A percentile compares a stretch with the other conserved stretches of the same genome.
Evolutionary conservation across 2,888 invertebrate species (phyloP).

Genomic region (Tipula helvola): DNA sequence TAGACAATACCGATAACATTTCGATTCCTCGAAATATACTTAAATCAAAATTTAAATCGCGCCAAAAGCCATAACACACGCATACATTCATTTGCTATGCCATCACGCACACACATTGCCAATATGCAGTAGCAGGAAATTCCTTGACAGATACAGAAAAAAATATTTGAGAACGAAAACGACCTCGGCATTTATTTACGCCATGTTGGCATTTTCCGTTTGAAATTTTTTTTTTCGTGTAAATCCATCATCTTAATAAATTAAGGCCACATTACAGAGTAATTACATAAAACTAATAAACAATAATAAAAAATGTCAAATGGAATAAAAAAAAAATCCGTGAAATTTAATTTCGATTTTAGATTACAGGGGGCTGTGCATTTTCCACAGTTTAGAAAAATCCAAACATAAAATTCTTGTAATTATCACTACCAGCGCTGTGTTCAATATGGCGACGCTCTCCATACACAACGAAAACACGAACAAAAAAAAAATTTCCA

Average conservation of each 20-base stretch:
- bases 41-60: neutral
- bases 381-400: slow-evolving; percentile 22
- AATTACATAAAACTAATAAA: neutral
- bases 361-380: slow-evolving; percentile 47
- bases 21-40: neutral
- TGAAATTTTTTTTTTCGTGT: neutral
- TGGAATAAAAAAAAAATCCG: neutral
- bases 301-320: slow-evolving; percentile 9
- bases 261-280: neutral
- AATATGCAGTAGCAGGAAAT: neutral
- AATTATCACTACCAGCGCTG: slow-evolving; percentile 58
- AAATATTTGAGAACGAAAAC: neutral
- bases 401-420: slow-evolving; percentile 45
- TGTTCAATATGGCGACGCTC: slow-evolving; percentile 43
- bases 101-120: neutral
- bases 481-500: neutral
- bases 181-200: neutral
- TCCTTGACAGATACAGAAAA: neutral
- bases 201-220: neutral
- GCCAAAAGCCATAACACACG: neutral
- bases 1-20: too few relatives aligned
- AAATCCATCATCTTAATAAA: neutral
- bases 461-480: neutral
- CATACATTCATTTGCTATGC: neutral
- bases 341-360: slow-evolving; percentile 7